Conservation (phyloP, 2,113 vertebrate species). For the Lampris megalopsis region DNA sequence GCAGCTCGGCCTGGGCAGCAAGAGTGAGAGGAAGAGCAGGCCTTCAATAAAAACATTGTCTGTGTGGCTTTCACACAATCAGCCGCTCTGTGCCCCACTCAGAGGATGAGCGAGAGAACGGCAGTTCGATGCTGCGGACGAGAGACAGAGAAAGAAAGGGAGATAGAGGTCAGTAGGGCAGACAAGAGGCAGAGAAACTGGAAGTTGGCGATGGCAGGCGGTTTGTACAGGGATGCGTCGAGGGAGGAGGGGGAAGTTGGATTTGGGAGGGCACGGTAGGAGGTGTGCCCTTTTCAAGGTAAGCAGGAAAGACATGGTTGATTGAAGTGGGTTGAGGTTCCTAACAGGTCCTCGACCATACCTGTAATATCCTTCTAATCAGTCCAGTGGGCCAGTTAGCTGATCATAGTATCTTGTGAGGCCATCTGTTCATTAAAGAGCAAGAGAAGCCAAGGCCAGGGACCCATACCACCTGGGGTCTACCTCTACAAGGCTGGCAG, state of each 20-base stretch:
- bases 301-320: background rate
- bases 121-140: slow-evolving; percentile 55
- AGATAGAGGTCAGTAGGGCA: slow-evolving; percentile 62
- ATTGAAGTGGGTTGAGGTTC: slow-evolving; percentile 11
- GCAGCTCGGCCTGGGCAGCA: slow-evolving; percentile 61
- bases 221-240: background rate
- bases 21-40: slow-evolving; percentile 85
- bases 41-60: slow-evolving; percentile 88
- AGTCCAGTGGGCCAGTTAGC: slow-evolving; percentile 43
- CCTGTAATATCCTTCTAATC: slow-evolving; percentile 39
- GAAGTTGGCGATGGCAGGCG: background rate
- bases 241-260: slow-evolving; percentile 11
- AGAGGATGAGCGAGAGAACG: slow-evolving; percentile 51
- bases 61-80: slow-evolving; percentile 78
- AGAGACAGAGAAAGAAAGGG: slow-evolving; percentile 30
- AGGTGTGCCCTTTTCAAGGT: background rate
- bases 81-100: slow-evolving; percentile 71
- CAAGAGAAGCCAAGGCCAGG: slow-evolving; percentile 50
- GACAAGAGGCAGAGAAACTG: slow-evolving; percentile 40
- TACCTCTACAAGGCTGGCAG: slow-evolving; percentile 39
- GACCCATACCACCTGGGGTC: slow-evolving; percentile 50
- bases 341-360: slow-evolving; percentile 9
- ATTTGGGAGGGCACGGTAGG: slow-evolving; percentile 28
- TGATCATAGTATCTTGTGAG: slow-evolving; percentile 37
- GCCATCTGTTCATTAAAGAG: slow-evolving; percentile 64